These are phyloP conservation scores for Girardinichthys multiradiatus DNA, from an alignment of 2,113 vertebrate species.

Conservation along the genomic window DNA sequence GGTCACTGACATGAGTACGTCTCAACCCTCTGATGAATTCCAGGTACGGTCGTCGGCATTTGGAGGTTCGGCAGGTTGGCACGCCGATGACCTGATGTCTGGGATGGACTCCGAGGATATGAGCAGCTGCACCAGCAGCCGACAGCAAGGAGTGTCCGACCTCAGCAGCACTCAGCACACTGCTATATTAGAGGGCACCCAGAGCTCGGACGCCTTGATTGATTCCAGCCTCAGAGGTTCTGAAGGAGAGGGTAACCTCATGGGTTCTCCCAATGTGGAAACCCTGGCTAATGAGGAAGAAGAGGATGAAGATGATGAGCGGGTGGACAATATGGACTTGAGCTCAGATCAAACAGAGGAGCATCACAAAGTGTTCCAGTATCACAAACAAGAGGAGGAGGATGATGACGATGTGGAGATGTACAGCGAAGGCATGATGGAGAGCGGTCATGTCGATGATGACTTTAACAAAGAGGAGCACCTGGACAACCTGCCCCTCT, in stretches of 20 bases:
- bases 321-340: slow-evolving; percentile 77
- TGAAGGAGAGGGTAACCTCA: slow-evolving; percentile 73
- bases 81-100: slow-evolving; percentile 66
- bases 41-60: slow-evolving; percentile 60
- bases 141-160: slow-evolving; percentile 67
- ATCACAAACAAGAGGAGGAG: slow-evolving; percentile 66
- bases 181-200: slow-evolving; percentile 68
- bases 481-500: slow-evolving; percentile 72
- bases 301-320: slow-evolving; percentile 72
- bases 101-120: slow-evolving; percentile 74
- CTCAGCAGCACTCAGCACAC: slow-evolving; percentile 75
- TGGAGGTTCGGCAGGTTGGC: slow-evolving; percentile 58
- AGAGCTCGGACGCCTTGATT: slow-evolving; percentile 72
- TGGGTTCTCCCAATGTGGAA: slow-evolving; percentile 80
- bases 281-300: slow-evolving; percentile 79
- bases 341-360: slow-evolving; percentile 74
- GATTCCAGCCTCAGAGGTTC: slow-evolving; percentile 74
- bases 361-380: slow-evolving; percentile 60
- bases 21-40: slow-evolving; percentile 71
- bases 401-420: slow-evolving; percentile 82
- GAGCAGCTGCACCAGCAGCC: slow-evolving; percentile 73
- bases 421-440: slow-evolving; percentile 76
- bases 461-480: slow-evolving; percentile 76
- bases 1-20: slow-evolving; percentile 63
- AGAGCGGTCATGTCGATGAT: slow-evolving; percentile 75